phyloP scores from a whole-genome alignment of 2,888 invertebrate genomes.

The Eudasyphora cyanicolor region DNA sequence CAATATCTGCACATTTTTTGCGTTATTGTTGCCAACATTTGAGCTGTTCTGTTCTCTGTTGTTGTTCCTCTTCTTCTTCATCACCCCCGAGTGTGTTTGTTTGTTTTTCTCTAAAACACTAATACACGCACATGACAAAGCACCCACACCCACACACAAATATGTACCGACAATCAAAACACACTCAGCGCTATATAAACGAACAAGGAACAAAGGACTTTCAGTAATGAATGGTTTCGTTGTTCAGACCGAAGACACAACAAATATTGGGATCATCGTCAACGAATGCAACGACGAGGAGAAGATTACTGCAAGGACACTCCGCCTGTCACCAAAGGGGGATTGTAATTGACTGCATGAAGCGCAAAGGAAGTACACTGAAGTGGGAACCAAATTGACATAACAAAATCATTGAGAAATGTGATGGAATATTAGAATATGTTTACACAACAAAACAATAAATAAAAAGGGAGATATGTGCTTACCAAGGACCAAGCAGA shows the following conservation, averaged over 20 bases:
- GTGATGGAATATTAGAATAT: constrained; percentile 2
- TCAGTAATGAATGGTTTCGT: constrained; percentile 1
- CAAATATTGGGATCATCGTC: neutral
- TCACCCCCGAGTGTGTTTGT: neutral
- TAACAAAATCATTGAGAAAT: neutral
- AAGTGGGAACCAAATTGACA: constrained; percentile 7
- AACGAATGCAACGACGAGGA: neutral
- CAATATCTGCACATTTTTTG: neutral
- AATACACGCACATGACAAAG: neutral
- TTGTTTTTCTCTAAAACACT: neutral
- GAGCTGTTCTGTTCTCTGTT: too few species aligned
- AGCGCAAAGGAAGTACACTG: neutral
- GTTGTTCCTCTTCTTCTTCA: neutral
- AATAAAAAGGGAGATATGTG: too few species aligned
- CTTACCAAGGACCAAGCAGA: too few species aligned
- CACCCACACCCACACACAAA: neutral
- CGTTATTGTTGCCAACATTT: too few species aligned
- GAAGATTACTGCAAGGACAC: too few species aligned
- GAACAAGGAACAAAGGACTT: neutral
- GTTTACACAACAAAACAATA: neutral
- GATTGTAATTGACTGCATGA: neutral
- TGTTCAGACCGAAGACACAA: neutral
- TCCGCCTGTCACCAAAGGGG: neutral
- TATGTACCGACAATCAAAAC: neutral
- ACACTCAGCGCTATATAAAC: neutral